phyloP scores from a whole-genome alignment of 2,797 vertebrate genomes.

The Natrix natrix region DNA sequence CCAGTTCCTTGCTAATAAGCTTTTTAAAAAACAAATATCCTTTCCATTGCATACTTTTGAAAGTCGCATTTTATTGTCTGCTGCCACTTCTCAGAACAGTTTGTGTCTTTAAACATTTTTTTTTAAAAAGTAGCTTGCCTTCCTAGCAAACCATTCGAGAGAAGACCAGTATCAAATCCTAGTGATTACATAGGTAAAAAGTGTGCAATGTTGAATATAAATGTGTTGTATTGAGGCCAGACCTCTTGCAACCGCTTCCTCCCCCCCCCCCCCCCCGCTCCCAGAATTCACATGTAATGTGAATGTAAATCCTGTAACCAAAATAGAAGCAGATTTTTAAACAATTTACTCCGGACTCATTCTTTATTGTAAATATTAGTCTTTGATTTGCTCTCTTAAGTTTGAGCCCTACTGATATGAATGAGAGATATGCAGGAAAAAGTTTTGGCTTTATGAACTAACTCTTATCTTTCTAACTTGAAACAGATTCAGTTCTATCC shows the following conservation, averaged over 20 bases:
- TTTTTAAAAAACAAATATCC: neutral
- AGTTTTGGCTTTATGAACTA: neutral
- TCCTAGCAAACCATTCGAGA: neutral
- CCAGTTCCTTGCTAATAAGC: neutral
- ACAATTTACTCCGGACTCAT: neutral
- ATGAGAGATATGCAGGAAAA: neutral
- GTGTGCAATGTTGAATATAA: neutral
- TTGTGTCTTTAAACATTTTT: neutral
- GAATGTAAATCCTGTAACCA: neutral
- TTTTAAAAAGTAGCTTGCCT: neutral
- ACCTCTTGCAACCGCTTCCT: neutral
- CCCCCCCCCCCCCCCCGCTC: neutral
- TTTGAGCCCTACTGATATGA: neutral
- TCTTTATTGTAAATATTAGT: neutral
- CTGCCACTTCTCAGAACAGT: neutral
- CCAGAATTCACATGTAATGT: neutral
- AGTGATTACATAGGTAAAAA: neutral
- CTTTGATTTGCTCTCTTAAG: neutral
- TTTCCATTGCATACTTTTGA: neutral
- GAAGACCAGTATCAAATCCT: neutral
- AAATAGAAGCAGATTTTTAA: neutral
- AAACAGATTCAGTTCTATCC: neutral
- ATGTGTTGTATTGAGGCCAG: neutral
- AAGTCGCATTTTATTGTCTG: neutral
- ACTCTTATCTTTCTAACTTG: neutral